These are phyloP conservation scores for Eledona agricola DNA, from an alignment of 2,888 invertebrate genomes.

Conservation along the genomic window DNA sequence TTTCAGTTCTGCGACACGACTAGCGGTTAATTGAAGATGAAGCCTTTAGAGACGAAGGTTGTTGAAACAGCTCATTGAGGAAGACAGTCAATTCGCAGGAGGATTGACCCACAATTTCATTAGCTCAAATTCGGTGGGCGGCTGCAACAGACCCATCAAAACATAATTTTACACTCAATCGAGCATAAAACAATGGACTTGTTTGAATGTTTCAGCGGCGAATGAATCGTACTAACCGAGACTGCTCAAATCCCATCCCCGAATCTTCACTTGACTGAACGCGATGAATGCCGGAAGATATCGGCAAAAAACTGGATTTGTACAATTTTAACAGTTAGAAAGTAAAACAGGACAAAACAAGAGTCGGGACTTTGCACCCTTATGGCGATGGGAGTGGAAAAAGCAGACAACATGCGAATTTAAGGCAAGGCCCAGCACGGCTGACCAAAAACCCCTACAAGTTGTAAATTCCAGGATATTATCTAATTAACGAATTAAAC, in stretches of 20 bases:
- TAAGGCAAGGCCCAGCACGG: conserved; percentile 7
- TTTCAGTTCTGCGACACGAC: too few relatives aligned
- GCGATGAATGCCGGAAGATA: conserved; percentile 8
- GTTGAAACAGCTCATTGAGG: too few relatives aligned
- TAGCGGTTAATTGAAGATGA: too few relatives aligned
- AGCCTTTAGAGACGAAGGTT: too few relatives aligned
- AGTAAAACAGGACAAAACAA: too few relatives aligned
- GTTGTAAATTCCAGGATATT: conserved; percentile 4
- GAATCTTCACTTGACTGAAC: conserved; percentile 8
- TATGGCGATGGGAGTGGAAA: conserved; percentile 6
- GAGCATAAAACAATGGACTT: conserved; percentile 21
- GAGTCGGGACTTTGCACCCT: too few relatives aligned
- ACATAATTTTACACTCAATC: conserved; percentile 16
- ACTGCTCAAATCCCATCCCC: too few relatives aligned
- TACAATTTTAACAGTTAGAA: background rate
- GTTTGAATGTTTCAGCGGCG: too few relatives aligned
- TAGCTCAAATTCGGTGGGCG: too few relatives aligned
- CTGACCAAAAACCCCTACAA: background rate
- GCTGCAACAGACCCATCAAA: conserved; percentile 7
- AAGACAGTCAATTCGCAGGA: too few relatives aligned
- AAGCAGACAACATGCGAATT: conserved; percentile 25
- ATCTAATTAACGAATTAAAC: conserved; percentile 1
- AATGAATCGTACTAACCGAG: too few relatives aligned
- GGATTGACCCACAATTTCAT: too few relatives aligned
- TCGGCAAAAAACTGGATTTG: background rate